Evolutionary conservation across 2,888 invertebrate species (phyloP).

Genomic region (Nysson spinosus): DNA sequence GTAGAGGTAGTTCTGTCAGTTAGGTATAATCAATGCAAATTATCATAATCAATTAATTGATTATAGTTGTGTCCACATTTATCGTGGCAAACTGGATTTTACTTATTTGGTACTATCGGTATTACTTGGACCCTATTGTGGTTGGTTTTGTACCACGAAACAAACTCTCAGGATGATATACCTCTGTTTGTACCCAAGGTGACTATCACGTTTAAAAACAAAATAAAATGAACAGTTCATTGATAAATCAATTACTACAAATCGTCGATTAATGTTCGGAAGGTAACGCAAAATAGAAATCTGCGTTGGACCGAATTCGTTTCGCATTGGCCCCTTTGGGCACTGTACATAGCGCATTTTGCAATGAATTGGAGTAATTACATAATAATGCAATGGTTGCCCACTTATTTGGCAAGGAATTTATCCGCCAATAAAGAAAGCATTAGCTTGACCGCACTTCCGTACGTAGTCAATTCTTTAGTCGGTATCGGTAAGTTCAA

Average conservation of each 20-base stretch:
- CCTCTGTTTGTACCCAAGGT: constrained; percentile 81
- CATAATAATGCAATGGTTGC: constrained; percentile 89
- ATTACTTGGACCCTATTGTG: constrained; percentile 84
- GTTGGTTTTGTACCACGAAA: constrained; percentile 82
- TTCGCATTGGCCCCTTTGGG: constrained; percentile 84
- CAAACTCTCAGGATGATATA: constrained; percentile 79
- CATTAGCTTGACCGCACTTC: constrained; percentile 85
- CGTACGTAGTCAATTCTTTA: constrained; percentile 86
- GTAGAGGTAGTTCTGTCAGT: no score
- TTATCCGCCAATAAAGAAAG: constrained; percentile 84
- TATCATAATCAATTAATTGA: constrained; percentile 13
- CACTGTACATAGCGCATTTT: constrained; percentile 87
- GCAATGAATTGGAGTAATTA: constrained; percentile 90
- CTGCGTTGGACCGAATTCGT: constrained; percentile 84
- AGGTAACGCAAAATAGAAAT: constrained; percentile 79
- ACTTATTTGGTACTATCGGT: constrained; percentile 83
- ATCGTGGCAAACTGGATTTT: constrained; percentile 84
- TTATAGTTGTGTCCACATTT: constrained; percentile 83
- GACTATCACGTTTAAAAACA: constrained; percentile 2
- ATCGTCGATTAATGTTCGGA: constrained; percentile 21
- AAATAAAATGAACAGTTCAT: neutral
- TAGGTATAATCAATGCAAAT: no score
- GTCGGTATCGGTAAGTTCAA: constrained; percentile 82
- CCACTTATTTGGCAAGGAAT: constrained; percentile 83
- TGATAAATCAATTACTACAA: constrained; percentile 9